Evolutionary conservation across 2,113 vertebrate species (phyloP).

Genomic region (Istiophorus platypterus): DNA sequence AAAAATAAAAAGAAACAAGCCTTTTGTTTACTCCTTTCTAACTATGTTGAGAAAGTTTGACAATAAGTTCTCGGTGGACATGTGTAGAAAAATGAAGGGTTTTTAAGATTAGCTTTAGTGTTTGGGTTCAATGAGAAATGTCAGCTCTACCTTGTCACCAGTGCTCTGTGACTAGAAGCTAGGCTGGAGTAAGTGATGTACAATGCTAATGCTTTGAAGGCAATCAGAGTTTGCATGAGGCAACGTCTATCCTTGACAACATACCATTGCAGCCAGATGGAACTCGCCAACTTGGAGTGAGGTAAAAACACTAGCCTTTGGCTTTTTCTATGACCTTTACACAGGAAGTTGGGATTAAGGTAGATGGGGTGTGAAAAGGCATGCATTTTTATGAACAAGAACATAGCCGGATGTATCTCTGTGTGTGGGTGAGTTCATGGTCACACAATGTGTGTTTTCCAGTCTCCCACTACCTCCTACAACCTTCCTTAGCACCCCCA

Average conservation of each 20-base stretch:
- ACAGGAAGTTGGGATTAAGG: constrained; percentile 71
- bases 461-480: constrained; percentile 53
- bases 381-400: constrained; percentile 70
- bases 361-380: constrained; percentile 75
- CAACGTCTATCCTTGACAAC: constrained; percentile 31
- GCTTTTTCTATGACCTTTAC: constrained; percentile 71
- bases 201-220: constrained; percentile 37
- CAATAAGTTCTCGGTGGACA: background rate
- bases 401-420: constrained; percentile 32
- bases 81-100: background rate
- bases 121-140: background rate
- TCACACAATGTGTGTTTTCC: constrained; percentile 58
- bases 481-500: constrained; percentile 51
- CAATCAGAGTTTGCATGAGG: constrained; percentile 22
- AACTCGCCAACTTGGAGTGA: constrained; percentile 23
- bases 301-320: constrained; percentile 62
- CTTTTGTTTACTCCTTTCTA: background rate
- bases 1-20: background rate
- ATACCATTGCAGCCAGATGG: constrained; percentile 31
- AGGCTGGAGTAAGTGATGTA: constrained; percentile 33
- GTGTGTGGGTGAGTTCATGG: constrained; percentile 29
- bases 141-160: background rate
- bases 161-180: background rate
- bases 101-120: constrained; percentile 1
- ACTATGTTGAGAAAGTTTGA: background rate